These are phyloP conservation scores for Semotilus atromaculatus DNA, from an alignment of 2,797 vertebrate genomes.

Conservation along the genomic window DNA sequence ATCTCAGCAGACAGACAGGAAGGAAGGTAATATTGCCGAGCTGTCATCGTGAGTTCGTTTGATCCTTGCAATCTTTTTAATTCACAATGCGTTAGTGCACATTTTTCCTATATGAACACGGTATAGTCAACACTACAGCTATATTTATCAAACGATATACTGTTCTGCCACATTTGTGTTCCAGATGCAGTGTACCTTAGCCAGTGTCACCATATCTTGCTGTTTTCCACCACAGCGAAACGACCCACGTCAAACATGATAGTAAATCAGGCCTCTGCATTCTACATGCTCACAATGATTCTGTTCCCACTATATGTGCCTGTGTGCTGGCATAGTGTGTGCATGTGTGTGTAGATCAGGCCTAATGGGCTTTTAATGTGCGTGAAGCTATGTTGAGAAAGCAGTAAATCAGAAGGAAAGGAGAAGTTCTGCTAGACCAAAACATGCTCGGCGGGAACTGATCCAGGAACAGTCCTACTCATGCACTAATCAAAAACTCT, in stretches of 20 bases:
- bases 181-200: neutral
- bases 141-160: constrained; percentile 12
- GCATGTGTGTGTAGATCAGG: constrained; percentile 20
- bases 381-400: neutral
- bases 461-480: constrained; percentile 5
- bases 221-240: neutral
- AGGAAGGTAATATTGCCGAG: constrained; percentile 13
- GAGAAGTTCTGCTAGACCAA: constrained; percentile 3
- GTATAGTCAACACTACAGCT: neutral
- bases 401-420: neutral
- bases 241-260: neutral
- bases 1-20: neutral
- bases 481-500: neutral
- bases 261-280: constrained; percentile 4
- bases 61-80: neutral
- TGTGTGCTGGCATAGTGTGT: neutral
- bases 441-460: neutral
- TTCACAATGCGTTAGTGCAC: neutral
- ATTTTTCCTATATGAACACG: constrained; percentile 20
- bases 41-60: constrained; percentile 3
- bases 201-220: neutral
- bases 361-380: constrained; percentile 18
- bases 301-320: neutral
- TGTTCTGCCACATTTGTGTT: neutral
- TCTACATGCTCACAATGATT: neutral